Evolutionary conservation across 2,797 vertebrate genomes (phyloP).

Genomic region (Leptoclinus maculatus): DNA sequence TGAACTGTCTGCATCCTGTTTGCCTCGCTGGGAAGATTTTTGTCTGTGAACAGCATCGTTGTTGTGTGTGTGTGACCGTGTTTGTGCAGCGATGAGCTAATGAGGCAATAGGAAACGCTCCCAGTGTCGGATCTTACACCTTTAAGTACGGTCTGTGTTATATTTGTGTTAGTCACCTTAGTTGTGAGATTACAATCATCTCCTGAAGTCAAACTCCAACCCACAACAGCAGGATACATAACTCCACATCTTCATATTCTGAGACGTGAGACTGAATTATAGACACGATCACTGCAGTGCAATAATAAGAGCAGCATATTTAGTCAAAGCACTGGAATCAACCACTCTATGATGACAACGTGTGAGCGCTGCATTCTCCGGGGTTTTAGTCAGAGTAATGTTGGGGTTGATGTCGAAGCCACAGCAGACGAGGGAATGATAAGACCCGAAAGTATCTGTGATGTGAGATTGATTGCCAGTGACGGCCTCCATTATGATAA

Average conservation of each 20-base stretch:
- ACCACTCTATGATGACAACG: slow-evolving; percentile 36
- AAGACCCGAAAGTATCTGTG: slow-evolving; percentile 38
- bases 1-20: slow-evolving; percentile 55
- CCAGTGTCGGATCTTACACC: not conserved
- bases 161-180: not conserved
- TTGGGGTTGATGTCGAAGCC: slow-evolving; percentile 48
- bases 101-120: too few species aligned
- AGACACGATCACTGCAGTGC: slow-evolving; percentile 20
- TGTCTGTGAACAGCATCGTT: not conserved
- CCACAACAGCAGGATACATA: not conserved
- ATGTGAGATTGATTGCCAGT: slow-evolving; percentile 52
- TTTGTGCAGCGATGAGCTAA: too few species aligned
- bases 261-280: slow-evolving; percentile 14
- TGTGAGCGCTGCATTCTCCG: slow-evolving; percentile 28
- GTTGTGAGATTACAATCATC: not conserved
- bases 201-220: not conserved
- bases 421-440: slow-evolving; percentile 49
- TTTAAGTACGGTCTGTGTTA: not conserved
- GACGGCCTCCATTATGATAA: slow-evolving; percentile 71
- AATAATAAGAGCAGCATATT: slow-evolving; percentile 30
- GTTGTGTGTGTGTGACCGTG: not conserved
- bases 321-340: slow-evolving; percentile 24
- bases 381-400: slow-evolving; percentile 48
- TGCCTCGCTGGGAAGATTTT: slow-evolving; percentile 14
- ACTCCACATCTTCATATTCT: not conserved